Percentiles rank a stretch among this genome's conserved stretches.
phyloP scores from a whole-genome alignment of 2,888 invertebrate species.

The Helleia helle region DNA sequence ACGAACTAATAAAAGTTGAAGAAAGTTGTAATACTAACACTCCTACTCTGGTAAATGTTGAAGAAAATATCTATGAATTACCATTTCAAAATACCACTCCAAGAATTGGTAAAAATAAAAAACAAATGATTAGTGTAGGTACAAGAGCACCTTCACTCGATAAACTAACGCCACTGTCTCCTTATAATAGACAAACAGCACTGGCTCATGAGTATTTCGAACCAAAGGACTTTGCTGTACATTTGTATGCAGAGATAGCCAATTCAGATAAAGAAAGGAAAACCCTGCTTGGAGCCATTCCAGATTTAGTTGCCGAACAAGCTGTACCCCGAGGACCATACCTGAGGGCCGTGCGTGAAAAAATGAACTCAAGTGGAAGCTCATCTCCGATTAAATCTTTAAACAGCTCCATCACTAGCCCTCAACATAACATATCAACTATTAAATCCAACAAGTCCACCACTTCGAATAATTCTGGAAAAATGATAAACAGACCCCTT shows the following conservation, averaged over 20 bases:
- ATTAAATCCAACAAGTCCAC: slow-evolving; percentile 41
- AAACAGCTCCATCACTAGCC: slow-evolving; percentile 29
- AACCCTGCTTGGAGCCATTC: slow-evolving; percentile 43
- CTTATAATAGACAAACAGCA: slow-evolving; percentile 56
- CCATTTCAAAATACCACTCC: slow-evolving; percentile 65
- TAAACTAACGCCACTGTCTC: slow-evolving; percentile 65
- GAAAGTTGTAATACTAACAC: slow-evolving; percentile 75
- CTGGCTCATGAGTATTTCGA: slow-evolving; percentile 66
- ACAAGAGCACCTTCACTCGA: slow-evolving; percentile 75
- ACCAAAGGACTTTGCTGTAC: slow-evolving; percentile 68
- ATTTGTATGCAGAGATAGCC: slow-evolving; percentile 77
- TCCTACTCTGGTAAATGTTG: slow-evolving; percentile 26
- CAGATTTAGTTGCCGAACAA: slow-evolving; percentile 58
- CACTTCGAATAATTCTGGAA: slow-evolving; percentile 57
- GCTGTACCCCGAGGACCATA: slow-evolving; percentile 72
- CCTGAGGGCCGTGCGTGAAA: slow-evolving; percentile 75
- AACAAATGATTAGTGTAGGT: slow-evolving; percentile 68
- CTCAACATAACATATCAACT: slow-evolving; percentile 33
- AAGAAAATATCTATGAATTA: slow-evolving; percentile 78
- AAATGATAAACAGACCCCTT: slow-evolving; percentile 80
- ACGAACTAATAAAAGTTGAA: slow-evolving; percentile 82
- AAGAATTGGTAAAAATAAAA: slow-evolving; percentile 51
- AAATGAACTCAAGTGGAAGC: slow-evolving; percentile 39
- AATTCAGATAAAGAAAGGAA: slow-evolving; percentile 55
- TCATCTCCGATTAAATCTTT: slow-evolving; percentile 28